Base-by-base conservation (phyloP, 2,113 vertebrate genomes). In the Monopterus albus region DNA sequence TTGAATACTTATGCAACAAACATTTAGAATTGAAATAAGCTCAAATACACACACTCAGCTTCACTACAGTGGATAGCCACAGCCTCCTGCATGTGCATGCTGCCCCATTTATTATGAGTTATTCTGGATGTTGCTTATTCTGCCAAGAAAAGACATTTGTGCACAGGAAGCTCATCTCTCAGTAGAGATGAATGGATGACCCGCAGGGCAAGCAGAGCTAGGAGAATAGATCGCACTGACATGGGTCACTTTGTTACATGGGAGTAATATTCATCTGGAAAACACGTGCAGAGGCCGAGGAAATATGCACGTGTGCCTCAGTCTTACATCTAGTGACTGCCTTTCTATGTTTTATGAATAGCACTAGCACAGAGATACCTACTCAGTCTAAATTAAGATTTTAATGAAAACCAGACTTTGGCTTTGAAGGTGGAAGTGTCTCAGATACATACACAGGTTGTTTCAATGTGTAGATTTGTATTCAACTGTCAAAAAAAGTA, bases 201-300 rank as follows among this genome's bases (percentile, higher is more conserved):
- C 71, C 42, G 69, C 55, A 75, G 63, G 28, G 63, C 64, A 78
- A 89, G 88, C 87, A 81, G 87, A 88, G 86, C 83, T 83, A 78
- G 68, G 75, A 40, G 81, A 62, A 52, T 26, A 40, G 59, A 72
- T 29, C 14, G 29, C 65, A 25, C 62, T 23, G 55, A 67, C 81
- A 55, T 0, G 58, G 79, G 65, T 88, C 83, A 84, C 56, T 72
- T 13, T 56, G 59, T 29, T 46, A 49, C 45, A 75, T 79, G 85
- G 82, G 82, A 85, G 78, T 40, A 18, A 71, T 61, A 80, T 49
- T 28, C 20, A 75, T 38, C 49, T 2, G 11, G 36, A 45, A 69
- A 82, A 55, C 56, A 53, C 6, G 43, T 10, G 43, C 28, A 51
- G 49, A n/a, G 8, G n/a, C 6, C 9, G 35, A 65, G 42, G 55